Evolutionary conservation across 2,113 vertebrate species (phyloP), one percentile per base, ranked within the genome.

Genomic region (Etheostoma spectabile): DNA sequence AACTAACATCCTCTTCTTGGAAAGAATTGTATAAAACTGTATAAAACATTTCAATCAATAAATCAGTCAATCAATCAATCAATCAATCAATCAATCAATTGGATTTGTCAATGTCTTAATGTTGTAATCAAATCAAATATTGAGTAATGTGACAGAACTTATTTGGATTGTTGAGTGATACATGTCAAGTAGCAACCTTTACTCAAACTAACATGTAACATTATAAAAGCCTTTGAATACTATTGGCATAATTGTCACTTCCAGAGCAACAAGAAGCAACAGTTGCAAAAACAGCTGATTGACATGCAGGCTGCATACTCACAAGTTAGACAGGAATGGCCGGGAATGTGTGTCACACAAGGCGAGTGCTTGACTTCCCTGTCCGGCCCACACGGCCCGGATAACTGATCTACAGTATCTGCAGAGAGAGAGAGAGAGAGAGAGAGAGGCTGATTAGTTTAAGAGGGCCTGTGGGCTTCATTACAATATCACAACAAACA

Each of bases 401-500:
- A 91, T 86, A 91, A 79, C 87, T 59, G 88, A 90, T 91, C 88
- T 79, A 27, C 27, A 27, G 27, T 27, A 72, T 87, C 87, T 77
- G 84, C 80, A 84, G 68, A 77, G 65, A 89, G 70, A 69, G 71
- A 27, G 83, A 35, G 35, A 35, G 64, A 77, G 65, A 88, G 69
- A 69, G 71, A 22, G 83, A 74, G 82, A 78, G 84, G 70, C 74
- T 94, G 89, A 93, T 94, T 94, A 92, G 80, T 86, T 89, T 91
- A 89, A 86, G 84, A 88, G 88, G 92, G 84, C 90, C 93, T 85
- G 86, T 88, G 90, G 91, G 92, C 91, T 92, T 92, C 88, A 84
- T 90, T 90, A 90, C 90, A 84, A 93, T 91, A 94, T 94, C 93
- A 94, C 89, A 93, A 93, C 93, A 94, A 95, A 95, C 94, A 94